Evolutionary conservation across 2,888 invertebrate species (phyloP), one percentile per base, ranked within the genome.

Genomic region (Prionchulus punctatus): DNA sequence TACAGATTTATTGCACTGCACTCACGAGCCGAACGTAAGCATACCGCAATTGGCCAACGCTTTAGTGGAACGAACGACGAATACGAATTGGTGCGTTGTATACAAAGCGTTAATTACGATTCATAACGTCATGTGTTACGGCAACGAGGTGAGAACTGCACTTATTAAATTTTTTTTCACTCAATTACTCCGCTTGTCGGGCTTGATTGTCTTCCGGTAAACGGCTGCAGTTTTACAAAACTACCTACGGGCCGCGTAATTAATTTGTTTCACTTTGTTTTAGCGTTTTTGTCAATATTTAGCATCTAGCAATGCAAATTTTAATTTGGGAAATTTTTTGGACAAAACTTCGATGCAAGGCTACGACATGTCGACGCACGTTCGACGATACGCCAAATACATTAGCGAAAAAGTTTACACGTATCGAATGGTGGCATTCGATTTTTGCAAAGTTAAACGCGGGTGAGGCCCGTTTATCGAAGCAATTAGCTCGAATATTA

Each of bases 301-400:
- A 78, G 98, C 98, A 60, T 98, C 96, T 67, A 96, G 92, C 79
- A 98, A 96, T 79, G 92, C 94, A 73, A 89, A 90, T 69, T 94
- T 98, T 81, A 92, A 94, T 79, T 83, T 98, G 72, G 87, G 85
- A 76, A 88, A 85, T 79, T 98, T 94, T 77, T 79, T 92, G 75
- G 98, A 98, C 58, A 94, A 94, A 79, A 85, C 87, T 69, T 89
- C 89, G 70, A 86, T 91, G 57, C 92, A 94, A 85, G 94, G 91
- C 61, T 96, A 94, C 78, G 96, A 98, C 75, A 98, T 99, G 94
- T 96, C 96, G 53, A 91, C 91, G 65, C 98, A 92, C 76, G 96
- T 99, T 73, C 81, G 96, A 72, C 82, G 94, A 66, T 98, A 98
- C 78, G 92, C 96, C 72, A 91, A 91, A 77, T 99, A 99, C 79